Conservation (phyloP, 2,888 invertebrate genomes). For the Pollenia amentaria region DNA sequence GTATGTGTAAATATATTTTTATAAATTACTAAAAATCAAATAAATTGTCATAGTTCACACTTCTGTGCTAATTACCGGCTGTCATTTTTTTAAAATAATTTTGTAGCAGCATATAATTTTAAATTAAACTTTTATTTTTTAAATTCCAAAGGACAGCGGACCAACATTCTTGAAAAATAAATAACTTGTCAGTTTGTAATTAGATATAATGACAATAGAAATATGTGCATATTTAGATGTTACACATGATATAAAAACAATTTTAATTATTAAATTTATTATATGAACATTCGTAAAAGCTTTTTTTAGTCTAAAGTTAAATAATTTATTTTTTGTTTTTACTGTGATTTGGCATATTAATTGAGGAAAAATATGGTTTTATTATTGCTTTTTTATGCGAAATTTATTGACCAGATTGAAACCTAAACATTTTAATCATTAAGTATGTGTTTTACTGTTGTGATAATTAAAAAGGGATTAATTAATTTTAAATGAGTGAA, state of each 20-base stretch:
- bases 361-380: slow-evolving; percentile 32
- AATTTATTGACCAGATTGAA: neutral
- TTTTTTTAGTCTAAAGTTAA: neutral
- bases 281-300: neutral
- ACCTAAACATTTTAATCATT: slow-evolving; percentile 47
- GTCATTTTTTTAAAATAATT: slow-evolving; percentile 59
- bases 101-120: neutral
- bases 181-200: slow-evolving; percentile 50
- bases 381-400: neutral
- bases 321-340: neutral
- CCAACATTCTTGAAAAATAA: slow-evolving; percentile 17
- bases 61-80: slow-evolving; percentile 61
- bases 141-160: neutral
- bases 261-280: slow-evolving; percentile 46
- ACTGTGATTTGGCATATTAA: slow-evolving; percentile 1
- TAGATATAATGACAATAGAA: slow-evolving; percentile 43
- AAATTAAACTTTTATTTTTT: slow-evolving; percentile 26
- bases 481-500: slow-evolving; percentile 19
- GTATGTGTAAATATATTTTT: neutral
- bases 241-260: slow-evolving; percentile 13
- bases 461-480: slow-evolving; percentile 32
- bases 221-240: neutral
- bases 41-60: slow-evolving; percentile 47
- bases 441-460: slow-evolving; percentile 33
- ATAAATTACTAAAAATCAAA: slow-evolving; percentile 39